Percentiles rank a stretch among this genome's conserved stretches.
Evolutionary conservation across 2,888 invertebrate species (phyloP).

Genomic region (Eupithecia subfuscata): DNA sequence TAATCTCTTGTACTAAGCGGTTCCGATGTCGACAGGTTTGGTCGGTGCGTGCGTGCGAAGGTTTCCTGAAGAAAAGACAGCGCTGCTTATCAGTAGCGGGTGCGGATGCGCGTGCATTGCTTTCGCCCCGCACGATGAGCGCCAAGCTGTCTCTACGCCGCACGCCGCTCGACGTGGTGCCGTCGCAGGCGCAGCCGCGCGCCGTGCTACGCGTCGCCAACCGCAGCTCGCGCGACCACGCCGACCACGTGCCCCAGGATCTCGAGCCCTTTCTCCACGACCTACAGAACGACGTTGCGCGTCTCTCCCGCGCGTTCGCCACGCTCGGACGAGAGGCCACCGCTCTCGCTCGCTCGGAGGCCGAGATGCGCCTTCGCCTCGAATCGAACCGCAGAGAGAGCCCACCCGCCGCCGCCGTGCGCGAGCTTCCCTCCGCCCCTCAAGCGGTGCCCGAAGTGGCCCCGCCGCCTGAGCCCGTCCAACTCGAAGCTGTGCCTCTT

Average conservation of each 20-base stretch:
- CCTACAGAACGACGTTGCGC: conserved; percentile 68
- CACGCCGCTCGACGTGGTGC: conserved; percentile 62
- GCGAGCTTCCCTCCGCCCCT: conserved; percentile 27
- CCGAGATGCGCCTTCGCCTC: conserved; percentile 59
- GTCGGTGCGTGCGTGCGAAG: conserved; percentile 78
- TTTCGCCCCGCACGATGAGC: conserved; percentile 61
- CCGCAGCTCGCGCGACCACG: conserved; percentile 54
- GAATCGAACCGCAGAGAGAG: conserved; percentile 44
- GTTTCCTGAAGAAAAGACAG: conserved; percentile 72
- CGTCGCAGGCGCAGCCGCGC: conserved; percentile 66
- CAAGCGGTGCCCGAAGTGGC: conserved; percentile 22
- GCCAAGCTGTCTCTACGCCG: conserved; percentile 70
- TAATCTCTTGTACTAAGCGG: not conserved
- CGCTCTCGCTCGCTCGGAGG: conserved; percentile 62
- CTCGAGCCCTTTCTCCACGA: conserved; percentile 68
- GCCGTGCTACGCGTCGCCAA: conserved; percentile 75
- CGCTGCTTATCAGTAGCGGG: conserved; percentile 69
- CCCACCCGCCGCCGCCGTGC: conserved; percentile 21
- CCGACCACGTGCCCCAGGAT: conserved; percentile 49
- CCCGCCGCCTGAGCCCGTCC: conserved; percentile 25
- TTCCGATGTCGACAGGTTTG: conserved; percentile 61
- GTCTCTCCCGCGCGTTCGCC: conserved; percentile 70
- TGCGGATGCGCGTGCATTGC: conserved; percentile 65
- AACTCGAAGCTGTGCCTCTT: conserved; percentile 34
- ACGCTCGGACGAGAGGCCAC: conserved; percentile 68